Conservation (phyloP, 2,113 vertebrate genomes). For the Hippopotamus amphibius region DNA sequence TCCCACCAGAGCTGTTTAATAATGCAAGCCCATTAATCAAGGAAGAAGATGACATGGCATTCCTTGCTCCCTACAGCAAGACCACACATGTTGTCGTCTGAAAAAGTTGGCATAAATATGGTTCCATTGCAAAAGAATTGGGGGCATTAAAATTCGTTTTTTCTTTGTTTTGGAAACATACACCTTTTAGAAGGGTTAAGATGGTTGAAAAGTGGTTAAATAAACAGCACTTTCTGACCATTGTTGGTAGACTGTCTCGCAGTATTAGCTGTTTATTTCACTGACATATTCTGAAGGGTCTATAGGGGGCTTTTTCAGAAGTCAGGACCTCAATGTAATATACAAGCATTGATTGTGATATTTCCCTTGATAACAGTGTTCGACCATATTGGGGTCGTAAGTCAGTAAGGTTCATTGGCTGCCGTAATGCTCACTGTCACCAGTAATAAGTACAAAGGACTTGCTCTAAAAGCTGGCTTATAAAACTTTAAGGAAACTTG, state of each 20-base stretch:
- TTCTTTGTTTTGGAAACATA: background rate
- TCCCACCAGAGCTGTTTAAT: conserved; percentile 66
- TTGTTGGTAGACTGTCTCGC: conserved; percentile 78
- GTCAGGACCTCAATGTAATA: conserved; percentile 90
- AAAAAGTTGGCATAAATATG: conserved; percentile 1
- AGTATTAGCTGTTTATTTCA: conserved; percentile 87
- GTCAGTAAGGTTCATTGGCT: conserved; percentile 92
- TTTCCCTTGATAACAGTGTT: conserved; percentile 89
- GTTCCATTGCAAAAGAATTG: background rate
- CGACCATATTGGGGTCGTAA: conserved; percentile 89
- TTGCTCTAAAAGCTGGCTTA: conserved; percentile 94
- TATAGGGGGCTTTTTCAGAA: conserved; percentile 87
- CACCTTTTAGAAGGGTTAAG: background rate
- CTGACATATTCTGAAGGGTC: conserved; percentile 85
- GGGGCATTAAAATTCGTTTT: background rate
- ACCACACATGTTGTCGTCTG: background rate
- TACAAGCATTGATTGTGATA: conserved; percentile 89
- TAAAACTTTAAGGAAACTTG: conserved; percentile 97
- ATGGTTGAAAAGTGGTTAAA: conserved; percentile 70
- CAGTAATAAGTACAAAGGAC: conserved; percentile 92
- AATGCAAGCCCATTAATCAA: conserved; percentile 77
- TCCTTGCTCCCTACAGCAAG: conserved; percentile 31
- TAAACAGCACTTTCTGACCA: conserved; percentile 64
- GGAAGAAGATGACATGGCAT: conserved; percentile 61
- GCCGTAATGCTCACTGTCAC: conserved; percentile 90